Evolutionary conservation across 35 echinoderm and acorn worm species (phyloP), one percentile per base, ranked within the genome.

Genomic region (Anneissia japonica): DNA sequence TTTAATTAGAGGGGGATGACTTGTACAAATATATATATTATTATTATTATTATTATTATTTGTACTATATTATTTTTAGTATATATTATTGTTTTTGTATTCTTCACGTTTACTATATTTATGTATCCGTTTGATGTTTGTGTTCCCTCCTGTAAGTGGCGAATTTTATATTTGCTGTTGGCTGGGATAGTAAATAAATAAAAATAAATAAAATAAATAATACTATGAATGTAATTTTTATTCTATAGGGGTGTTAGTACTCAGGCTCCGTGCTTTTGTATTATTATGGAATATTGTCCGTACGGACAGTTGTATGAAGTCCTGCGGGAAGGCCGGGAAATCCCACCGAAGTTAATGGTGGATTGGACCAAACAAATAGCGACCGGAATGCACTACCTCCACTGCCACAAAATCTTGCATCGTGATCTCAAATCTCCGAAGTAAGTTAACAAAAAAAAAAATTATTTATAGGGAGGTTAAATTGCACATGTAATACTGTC

Each of bases 351-450:
- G 26, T 87, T 99, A 32, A 99, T 99, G 96, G 92, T 99, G 28
- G 95, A 98, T 74, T 98, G 95, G 95, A 94, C 88, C 86, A 98
- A 98, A 81, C 95, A 98, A 74, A 98, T 98, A 41, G 95, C 95
- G 23, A 90, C 86, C 35, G 95, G 95, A 37, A 97, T 97, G 95
- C 75, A 93, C 78, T 97, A 98, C 78, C 89, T 98, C 19, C 95
- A 98, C 82, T 36, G 36, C 29, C 95, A 93, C 37, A 98, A 98
- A 77, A 98, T 98, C 1, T 91, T 98, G 10, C 95, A 98, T 83
- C 91, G 95, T 37, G 95, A 98, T 75, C 91, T 98, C 30, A 98
- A 98, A 72, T 98, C 95, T 40, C 95, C 95, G 73, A 98, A 98
- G 95, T 98, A 98, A 93, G 95, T 86, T 80, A 30, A 10, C 10